Evolutionary conservation across 2,797 vertebrate species (phyloP).

Genomic region (Astyanax mexicanus): DNA sequence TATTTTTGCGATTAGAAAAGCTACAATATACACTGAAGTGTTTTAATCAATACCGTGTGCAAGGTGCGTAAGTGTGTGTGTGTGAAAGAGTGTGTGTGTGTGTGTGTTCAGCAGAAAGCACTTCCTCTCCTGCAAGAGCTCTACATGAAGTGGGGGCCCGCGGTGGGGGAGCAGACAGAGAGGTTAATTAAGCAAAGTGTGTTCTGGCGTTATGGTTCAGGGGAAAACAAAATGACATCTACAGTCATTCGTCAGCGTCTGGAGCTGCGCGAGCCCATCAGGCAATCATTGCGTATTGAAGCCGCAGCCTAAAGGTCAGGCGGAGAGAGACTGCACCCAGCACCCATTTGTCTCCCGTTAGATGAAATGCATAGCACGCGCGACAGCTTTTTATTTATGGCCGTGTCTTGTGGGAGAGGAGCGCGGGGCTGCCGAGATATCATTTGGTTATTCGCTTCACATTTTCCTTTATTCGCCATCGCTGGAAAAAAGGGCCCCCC

Average conservation of each 20-base stretch:
- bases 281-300: slow-evolving; percentile 59
- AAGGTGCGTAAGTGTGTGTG: neutral
- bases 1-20: no score
- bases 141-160: slow-evolving; percentile 56
- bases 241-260: slow-evolving; percentile 71
- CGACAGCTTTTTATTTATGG: slow-evolving; percentile 61
- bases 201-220: slow-evolving; percentile 48
- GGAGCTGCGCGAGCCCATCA: slow-evolving; percentile 58
- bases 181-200: slow-evolving; percentile 74
- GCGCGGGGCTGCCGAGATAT: slow-evolving; percentile 51
- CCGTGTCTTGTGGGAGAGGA: slow-evolving; percentile 48
- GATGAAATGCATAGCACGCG: slow-evolving; percentile 56
- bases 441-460: slow-evolving; percentile 48
- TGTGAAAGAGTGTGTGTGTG: neutral
- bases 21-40: neutral
- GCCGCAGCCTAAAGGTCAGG: slow-evolving; percentile 68
- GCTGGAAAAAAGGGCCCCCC: slow-evolving; percentile 41
- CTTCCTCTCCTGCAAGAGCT: neutral
- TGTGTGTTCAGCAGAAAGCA: slow-evolving; percentile 5
- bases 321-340: slow-evolving; percentile 54
- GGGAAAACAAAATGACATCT: slow-evolving; percentile 71
- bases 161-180: slow-evolving; percentile 68
- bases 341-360: slow-evolving; percentile 57
- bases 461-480: slow-evolving; percentile 43
- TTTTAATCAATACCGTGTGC: neutral